phyloP scores from a whole-genome alignment of 2,888 invertebrate genomes.

The Drosophila mulleri region DNA sequence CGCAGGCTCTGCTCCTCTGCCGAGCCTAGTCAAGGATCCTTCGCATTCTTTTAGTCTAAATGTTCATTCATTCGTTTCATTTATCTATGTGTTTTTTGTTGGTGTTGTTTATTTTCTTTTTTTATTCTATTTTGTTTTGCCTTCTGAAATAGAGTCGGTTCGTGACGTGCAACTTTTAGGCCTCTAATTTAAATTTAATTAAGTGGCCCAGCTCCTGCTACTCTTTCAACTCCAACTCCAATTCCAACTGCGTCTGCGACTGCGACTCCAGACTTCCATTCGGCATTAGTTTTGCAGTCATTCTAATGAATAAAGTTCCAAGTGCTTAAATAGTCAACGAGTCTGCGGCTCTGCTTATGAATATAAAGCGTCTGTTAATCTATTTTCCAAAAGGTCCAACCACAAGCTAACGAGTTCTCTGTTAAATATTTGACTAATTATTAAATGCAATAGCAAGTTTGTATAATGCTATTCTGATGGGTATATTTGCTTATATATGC shows the following conservation, averaged over 20 bases:
- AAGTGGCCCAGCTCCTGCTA: conserved; percentile 66
- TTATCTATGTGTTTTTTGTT: conserved; percentile 57
- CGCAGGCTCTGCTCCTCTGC: not conserved
- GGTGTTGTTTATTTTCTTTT: too few relatives aligned
- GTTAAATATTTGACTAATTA: conserved; percentile 62
- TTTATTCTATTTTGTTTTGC: conserved; percentile 36
- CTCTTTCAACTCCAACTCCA: not conserved
- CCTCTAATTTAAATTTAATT: conserved; percentile 81
- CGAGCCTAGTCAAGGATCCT: conserved; percentile 12
- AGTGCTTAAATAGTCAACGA: conserved; percentile 43
- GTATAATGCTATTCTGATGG: conserved; percentile 9
- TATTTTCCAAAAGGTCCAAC: conserved; percentile 70
- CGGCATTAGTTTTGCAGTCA: conserved; percentile 61
- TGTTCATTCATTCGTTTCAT: conserved; percentile 73
- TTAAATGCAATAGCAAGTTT: conserved; percentile 36
- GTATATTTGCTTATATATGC: not conserved
- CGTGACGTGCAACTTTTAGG: conserved; percentile 74
- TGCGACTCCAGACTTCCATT: conserved; percentile 5
- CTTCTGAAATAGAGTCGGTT: conserved; percentile 54
- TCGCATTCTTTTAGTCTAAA: conserved; percentile 58
- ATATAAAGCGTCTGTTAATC: conserved; percentile 77
- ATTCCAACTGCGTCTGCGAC: not conserved
- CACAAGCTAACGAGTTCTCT: conserved; percentile 45
- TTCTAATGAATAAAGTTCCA: conserved; percentile 75
- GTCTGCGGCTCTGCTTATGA: conserved; percentile 56